A percentile compares a stretch with the other conserved stretches of the same genome.
Conservation (phyloP, 2,113 vertebrate species). For the Xiphophorus maculatus region DNA sequence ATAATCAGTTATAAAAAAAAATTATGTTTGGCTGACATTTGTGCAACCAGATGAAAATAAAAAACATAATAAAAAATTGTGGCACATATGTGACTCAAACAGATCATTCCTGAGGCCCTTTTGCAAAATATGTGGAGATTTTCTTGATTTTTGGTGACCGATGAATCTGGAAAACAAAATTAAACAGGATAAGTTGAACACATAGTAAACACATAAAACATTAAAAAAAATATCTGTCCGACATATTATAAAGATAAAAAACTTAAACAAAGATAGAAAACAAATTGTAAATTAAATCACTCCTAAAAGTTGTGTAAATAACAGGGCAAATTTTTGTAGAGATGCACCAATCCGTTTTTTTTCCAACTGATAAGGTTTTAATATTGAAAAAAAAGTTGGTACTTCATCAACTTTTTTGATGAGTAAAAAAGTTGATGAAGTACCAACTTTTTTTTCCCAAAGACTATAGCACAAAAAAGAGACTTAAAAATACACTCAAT, state of each 20-base stretch:
- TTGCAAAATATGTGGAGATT: conserved; percentile 92
- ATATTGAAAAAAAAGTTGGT: too few species aligned
- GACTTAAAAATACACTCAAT: too few species aligned
- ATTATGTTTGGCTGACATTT: not conserved
- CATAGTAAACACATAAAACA: not conserved
- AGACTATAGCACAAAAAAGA: not conserved
- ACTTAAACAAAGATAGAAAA: not conserved
- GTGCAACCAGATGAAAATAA: conserved; percentile 31
- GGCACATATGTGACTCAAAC: not conserved
- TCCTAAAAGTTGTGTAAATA: not conserved
- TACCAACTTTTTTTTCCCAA: not conserved
- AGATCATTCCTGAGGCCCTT: conserved; percentile 77
- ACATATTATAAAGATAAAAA: not conserved
- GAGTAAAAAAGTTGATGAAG: not conserved
- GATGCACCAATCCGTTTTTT: too few species aligned
- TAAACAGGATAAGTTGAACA: conserved; percentile 13
- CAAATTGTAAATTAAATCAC: not conserved
- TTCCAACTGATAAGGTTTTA: too few species aligned
- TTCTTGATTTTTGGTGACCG: conserved; percentile 85
- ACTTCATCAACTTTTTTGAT: too few species aligned
- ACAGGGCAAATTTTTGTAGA: not conserved
- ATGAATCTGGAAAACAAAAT: conserved; percentile 72
- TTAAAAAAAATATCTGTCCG: not conserved
- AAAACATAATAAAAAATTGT: conserved; percentile 29
- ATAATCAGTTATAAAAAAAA: not conserved